Base-by-base conservation (phyloP, 2,113 vertebrate species). In the Oryzias curvinotus region DNA sequence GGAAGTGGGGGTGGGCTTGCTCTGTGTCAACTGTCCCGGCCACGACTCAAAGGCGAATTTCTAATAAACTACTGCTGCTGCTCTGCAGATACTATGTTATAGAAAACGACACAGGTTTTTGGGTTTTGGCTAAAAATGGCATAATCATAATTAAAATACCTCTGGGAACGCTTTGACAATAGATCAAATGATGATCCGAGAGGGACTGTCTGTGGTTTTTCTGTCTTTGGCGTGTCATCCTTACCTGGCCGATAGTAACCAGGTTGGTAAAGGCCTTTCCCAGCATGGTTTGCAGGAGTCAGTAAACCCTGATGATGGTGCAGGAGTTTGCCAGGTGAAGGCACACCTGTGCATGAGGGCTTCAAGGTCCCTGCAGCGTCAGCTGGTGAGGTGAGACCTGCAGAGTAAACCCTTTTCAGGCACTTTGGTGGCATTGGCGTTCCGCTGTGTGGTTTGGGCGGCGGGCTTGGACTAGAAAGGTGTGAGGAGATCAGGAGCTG, bases 201-300 rank as follows among this genome's bases (percentile, higher is more conserved):
- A 5, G 26, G 26, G 6, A 36, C 36, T 36, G 30, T 36, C 7
- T 36, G 45, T 46, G 13, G 3, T n/a, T 18, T 48, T 48, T 48
- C 17, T 45, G 43, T 15, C 14, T 6, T 45, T 5, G 1, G 14
- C 8, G 14, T 26, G 13, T n/a, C 19, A 49, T 41, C n/a, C 65
- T 67, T 81, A 94, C 93, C 88, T 91, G 91, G 49, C 47, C 88
- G 68, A 71, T 78, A 92, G 86, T 71, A 89, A 80, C 72, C 80
- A 70, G 89, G 85, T 0, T 77, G 87, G 82, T 81, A 89, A 44
- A 88, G 90, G 45, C 68, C n/a, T 45, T 84, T 75, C 44, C 41
- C 45, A 62, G 86, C 21, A 2, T 78, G 68, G 59, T 77, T 25
- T 26, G 65, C n/a, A 15, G 52, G 36, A 47, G 71, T 49, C 62